Base-by-base conservation (phyloP, 2,113 vertebrate genomes). In the Ia io region DNA sequence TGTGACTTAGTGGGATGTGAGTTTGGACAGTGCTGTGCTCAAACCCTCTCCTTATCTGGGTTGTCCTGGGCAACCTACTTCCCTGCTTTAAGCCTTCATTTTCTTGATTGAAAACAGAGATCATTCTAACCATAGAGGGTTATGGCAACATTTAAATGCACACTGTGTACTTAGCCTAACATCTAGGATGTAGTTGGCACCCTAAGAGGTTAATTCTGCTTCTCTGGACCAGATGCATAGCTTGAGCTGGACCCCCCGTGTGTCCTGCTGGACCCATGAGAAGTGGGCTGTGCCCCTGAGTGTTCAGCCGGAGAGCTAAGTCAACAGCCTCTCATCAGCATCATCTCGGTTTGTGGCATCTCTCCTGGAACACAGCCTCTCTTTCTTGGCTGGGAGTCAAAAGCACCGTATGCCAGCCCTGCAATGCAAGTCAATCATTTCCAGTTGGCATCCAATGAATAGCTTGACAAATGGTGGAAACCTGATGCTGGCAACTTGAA, bases 401-500 rank as follows among this genome's bases (percentile, higher is more conserved):
- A 87, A 90, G 88, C 53, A 63, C 95, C 84, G 85, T 96, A 97
- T 96, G 96, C 96, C 96, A 97, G 77, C 73, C 84, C 77, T 53
- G 91, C 87, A 71, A 37, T 88, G 89, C 91, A 91, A 96, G 97
- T 95, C 96, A 93, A 94, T 97, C 96, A 96, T 90, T 94, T 93
- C 96, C 91, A 96, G 84, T 84, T 96, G 96, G 97, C 96, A 96
- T 30, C 80, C 89, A 71, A 4, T 93, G 93, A 97, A 86, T 76
- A 94, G 67, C 90, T 96, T 1, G 44, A 96, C 96, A 97, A 94
- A 96, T 97, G 96, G 94, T 82, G 23, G 47, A 40, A 93, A 94
- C 47, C 89, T 28, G 28, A 71, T 49, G 63, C 84, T 92, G 93
- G 77, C 84, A 93, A 30, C 77, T 73, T 67, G 78, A 53, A 88